Evolutionary conservation across 23 tunicate genomes (phyloP).

Genomic region (Aplidium turbinatum): DNA sequence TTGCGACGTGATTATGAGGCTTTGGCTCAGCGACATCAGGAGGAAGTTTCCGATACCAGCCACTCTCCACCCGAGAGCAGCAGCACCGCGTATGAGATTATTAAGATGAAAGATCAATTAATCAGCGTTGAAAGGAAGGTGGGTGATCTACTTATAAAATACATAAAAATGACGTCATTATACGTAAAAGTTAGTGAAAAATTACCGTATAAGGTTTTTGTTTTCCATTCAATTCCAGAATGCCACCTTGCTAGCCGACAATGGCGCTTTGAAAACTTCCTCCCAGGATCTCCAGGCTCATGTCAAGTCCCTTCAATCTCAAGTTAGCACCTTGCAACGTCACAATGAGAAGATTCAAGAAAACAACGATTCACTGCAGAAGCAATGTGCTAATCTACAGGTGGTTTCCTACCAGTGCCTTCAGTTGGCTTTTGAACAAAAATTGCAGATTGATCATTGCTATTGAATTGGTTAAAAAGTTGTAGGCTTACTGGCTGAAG

Average conservation of each 20-base stretch:
- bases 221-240: too few relatives aligned
- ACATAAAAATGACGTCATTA: too few relatives aligned
- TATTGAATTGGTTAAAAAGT: too few relatives aligned
- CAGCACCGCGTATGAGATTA: constrained; percentile 43
- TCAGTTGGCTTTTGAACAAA: too few relatives aligned
- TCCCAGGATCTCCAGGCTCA: constrained; percentile 74
- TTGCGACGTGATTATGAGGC: constrained; percentile 83
- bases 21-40: constrained; percentile 85
- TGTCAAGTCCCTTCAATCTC: constrained; percentile 61
- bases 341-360: constrained; percentile 65
- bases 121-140: constrained; percentile 87
- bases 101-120: constrained; percentile 85
- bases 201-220: too few relatives aligned
- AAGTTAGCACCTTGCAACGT: constrained; percentile 36
- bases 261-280: constrained; percentile 55
- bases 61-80: constrained; percentile 2
- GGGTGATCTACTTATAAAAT: not conserved
- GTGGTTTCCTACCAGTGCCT: too few relatives aligned
- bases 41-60: constrained; percentile 43
- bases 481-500: too few relatives aligned
- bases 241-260: constrained; percentile 82
- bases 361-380: constrained; percentile 48
- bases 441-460: too few relatives aligned
- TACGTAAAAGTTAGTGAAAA: too few relatives aligned
- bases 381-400: constrained; percentile 78